Base-by-base conservation (phyloP, 2,888 invertebrate species). In the Alloplasta piceator region DNA sequence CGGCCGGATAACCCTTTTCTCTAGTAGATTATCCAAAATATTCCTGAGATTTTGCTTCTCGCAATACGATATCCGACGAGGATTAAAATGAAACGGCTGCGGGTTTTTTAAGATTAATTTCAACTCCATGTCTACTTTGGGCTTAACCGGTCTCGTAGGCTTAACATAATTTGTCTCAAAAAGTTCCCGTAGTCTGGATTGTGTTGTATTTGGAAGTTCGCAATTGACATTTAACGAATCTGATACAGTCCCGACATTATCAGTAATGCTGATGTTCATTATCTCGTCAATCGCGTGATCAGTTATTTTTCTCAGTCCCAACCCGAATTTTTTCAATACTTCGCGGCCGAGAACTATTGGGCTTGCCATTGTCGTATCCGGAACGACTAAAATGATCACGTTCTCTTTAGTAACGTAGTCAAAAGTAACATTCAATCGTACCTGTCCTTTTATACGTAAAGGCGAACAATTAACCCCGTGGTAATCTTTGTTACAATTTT, bases 81-180 rank as follows among this genome's bases (percentile, higher is more conserved):
- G 83, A 56, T 56, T 63, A 39, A 67, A 83, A 67, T 74, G 56
- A 58, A 80, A 83, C 26, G 77, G 64, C 41, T 77, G 75, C n/a
- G 14, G 58, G 43, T 73, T n/a, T 50, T 36, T 66, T 10, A 80
- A 7, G 14, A 58, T 63, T 41, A 80, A 66, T 55, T 52, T 76
- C 50, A 81, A 52, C 39, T 83, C 70, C 61, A 77, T 68, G n/a
- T 77, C 61, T 7, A 81, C 74, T 67, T 52, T 79, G 16, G 83
- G 79, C 36, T 7, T n/a, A 52, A 41, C 63, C 16, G 81, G 66
- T 50, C 64, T 78, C 56, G 38, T 56, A 4, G 64, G 39, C 48
- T 64, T 48, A 12, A 81, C 39, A 14, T 82, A 82, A 5, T 82
- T 70, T 5, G 50, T 43, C 16, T 46, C 14, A 46, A 83, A 79